These are phyloP conservation scores for Himantopus leucocephalus DNA, from an alignment of 2,113 vertebrate genomes.

Conservation along the genomic window DNA sequence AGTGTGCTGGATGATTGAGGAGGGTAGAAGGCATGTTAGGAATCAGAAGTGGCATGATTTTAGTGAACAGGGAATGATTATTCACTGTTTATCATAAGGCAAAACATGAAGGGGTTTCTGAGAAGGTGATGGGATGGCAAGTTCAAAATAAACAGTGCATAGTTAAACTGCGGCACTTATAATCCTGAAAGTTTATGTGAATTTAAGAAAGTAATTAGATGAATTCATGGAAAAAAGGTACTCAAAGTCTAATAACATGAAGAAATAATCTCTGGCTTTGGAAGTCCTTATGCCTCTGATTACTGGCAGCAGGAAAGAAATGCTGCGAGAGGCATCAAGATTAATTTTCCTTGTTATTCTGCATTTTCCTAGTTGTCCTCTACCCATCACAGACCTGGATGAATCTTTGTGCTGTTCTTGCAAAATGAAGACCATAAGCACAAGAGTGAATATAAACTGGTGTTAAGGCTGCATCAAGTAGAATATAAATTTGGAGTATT, in stretches of 20 bases:
- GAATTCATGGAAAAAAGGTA: slow-evolving; percentile 18
- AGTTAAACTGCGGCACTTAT: neutral
- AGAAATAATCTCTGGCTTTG: neutral
- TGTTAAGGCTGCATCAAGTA: neutral
- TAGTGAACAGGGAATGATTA: neutral
- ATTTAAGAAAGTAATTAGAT: slow-evolving; percentile 20
- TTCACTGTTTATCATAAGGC: neutral
- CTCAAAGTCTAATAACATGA: neutral
- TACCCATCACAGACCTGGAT: neutral
- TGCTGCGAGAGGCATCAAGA: neutral
- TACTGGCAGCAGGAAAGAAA: neutral
- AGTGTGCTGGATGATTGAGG: neutral
- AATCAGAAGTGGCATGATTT: neutral
- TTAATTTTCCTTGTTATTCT: neutral
- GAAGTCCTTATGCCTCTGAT: neutral
- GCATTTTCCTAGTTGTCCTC: neutral
- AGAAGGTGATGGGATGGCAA: neutral
- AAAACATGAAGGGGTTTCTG: neutral
- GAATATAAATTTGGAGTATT: neutral
- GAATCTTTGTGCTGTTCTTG: neutral
- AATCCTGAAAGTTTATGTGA: slow-evolving; percentile 7
- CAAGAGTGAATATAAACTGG: neutral
- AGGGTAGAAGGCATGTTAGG: neutral
- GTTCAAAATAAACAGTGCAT: neutral
- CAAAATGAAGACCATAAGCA: neutral